phyloP scores from a whole-genome alignment of 2,113 vertebrate genomes.

The Albula goreensis region DNA sequence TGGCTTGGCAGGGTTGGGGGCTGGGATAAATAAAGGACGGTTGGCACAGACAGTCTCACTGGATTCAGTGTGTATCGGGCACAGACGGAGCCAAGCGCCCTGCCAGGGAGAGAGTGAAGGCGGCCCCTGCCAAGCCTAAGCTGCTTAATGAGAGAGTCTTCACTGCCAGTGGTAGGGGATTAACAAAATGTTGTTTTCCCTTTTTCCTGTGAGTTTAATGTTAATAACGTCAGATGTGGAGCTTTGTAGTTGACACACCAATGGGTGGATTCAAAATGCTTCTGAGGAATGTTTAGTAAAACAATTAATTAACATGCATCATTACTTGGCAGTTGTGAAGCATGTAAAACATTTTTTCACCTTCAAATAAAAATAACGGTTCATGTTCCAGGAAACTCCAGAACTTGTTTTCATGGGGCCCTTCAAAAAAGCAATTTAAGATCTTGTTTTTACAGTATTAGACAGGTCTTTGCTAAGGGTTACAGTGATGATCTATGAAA shows the following conservation, averaged over 20 bases:
- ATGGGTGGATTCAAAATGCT: background rate
- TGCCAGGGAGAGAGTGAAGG: slow-evolving; percentile 5
- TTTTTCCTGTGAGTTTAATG: background rate
- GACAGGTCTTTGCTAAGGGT: too few relatives aligned
- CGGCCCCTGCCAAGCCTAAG: slow-evolving; percentile 22
- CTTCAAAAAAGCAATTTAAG: too few relatives aligned
- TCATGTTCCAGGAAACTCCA: background rate
- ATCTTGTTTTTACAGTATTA: too few relatives aligned
- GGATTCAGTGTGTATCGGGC: background rate
- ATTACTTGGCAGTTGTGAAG: background rate
- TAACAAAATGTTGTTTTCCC: slow-evolving; percentile 13
- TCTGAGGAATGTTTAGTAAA: background rate
- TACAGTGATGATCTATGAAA: too few relatives aligned
- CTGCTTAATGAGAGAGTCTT: slow-evolving; percentile 26
- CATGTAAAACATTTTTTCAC: slow-evolving; percentile 22
- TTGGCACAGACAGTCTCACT: background rate
- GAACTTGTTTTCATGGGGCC: too few relatives aligned
- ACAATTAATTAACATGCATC: background rate
- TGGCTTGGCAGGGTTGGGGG: background rate
- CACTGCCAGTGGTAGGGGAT: slow-evolving; percentile 29
- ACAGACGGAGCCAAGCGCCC: background rate
- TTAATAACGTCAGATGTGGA: background rate
- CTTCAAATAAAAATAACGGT: slow-evolving; percentile 20
- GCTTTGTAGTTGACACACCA: background rate
- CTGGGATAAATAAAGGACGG: background rate